Percentiles rank a stretch among this genome's conserved stretches.
Evolutionary conservation across 2,113 vertebrate species (phyloP).

Genomic region (Siphamia tubifer): DNA sequence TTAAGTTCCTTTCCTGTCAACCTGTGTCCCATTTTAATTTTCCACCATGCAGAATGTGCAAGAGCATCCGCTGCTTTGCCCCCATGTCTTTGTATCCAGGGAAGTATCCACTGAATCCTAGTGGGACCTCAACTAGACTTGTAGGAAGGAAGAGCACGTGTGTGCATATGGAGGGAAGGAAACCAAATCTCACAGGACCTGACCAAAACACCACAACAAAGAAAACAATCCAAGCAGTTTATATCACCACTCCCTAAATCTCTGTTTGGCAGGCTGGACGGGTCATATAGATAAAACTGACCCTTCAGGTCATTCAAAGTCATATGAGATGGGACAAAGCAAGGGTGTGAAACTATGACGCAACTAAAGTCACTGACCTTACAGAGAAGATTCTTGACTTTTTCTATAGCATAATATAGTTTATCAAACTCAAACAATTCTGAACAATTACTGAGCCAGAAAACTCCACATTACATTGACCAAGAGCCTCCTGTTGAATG

Average conservation of each 20-base stretch:
- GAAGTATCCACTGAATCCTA: constrained; percentile 36
- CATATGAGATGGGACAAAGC: not conserved
- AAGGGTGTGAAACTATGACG: not conserved
- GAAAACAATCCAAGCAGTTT: constrained; percentile 61
- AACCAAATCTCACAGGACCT: constrained; percentile 60
- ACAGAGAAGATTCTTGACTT: not conserved
- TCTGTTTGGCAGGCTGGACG: constrained; percentile 8
- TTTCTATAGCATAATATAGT: not conserved
- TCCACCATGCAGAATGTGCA: not conserved
- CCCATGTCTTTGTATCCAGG: constrained; percentile 11
- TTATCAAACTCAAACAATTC: not conserved
- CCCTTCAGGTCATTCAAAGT: constrained; percentile 8
- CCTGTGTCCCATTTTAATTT: not conserved
- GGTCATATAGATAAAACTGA: constrained; percentile 27
- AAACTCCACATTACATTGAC: not conserved
- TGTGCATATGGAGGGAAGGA: constrained; percentile 71
- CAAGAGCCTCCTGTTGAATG: not conserved
- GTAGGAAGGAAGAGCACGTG: constrained; percentile 79
- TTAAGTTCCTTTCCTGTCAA: not conserved
- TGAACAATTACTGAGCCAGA: not conserved
- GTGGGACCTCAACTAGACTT: constrained; percentile 37
- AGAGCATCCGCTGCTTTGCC: constrained; percentile 9
- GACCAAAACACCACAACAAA: constrained; percentile 52
- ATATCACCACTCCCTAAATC: constrained; percentile 41
- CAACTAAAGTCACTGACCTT: not conserved